Conservation (phyloP, 2,113 vertebrate genomes). For the Crotalus tigris region DNA sequence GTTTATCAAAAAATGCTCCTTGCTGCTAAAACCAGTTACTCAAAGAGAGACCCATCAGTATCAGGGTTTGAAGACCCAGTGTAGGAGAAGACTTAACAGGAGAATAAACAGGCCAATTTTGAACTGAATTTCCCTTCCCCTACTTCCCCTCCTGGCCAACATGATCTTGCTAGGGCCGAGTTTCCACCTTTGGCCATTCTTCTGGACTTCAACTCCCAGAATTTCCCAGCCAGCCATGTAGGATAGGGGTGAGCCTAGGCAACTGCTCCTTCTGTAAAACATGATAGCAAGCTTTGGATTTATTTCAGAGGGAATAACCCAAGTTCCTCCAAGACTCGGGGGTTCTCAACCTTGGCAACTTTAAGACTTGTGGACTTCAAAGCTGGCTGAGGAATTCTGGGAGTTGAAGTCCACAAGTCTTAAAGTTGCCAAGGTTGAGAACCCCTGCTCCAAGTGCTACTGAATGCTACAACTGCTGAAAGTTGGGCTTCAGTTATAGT, state of each 20-base stretch:
- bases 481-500: not conserved
- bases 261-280: not conserved
- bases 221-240: not conserved
- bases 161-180: not conserved
- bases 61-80: not conserved
- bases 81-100: not conserved
- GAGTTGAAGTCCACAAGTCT: too few species aligned
- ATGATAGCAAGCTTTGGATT: not conserved
- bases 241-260: too few species aligned
- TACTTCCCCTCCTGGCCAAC: not conserved
- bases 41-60: too few species aligned
- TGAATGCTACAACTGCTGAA: not conserved
- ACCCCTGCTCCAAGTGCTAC: not conserved
- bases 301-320: too few species aligned
- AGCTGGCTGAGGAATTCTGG: too few species aligned
- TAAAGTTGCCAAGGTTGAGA: too few species aligned
- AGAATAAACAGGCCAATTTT: not conserved
- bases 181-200: too few species aligned
- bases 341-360: too few species aligned
- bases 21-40: too few species aligned
- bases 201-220: not conserved
- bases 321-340: too few species aligned
- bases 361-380: too few species aligned
- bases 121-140: not conserved
- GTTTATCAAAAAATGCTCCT: too few species aligned